Conservation (phyloP, 2,113 vertebrate species). For the Osmerus mordax region DNA sequence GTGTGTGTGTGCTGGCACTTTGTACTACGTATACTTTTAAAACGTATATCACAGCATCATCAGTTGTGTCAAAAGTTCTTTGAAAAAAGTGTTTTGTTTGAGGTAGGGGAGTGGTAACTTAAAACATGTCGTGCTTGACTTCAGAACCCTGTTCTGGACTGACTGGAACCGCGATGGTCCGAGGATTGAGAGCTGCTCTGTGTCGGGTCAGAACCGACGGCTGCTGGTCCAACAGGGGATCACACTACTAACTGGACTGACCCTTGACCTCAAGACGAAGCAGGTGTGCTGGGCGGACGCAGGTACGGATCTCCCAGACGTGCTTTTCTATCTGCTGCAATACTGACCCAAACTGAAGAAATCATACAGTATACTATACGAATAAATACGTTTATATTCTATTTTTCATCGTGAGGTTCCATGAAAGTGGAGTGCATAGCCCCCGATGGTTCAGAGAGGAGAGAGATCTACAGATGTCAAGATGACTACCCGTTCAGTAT, state of each 20-base stretch:
- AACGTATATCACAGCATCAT: too few relatives aligned
- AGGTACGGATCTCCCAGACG: conserved; percentile 66
- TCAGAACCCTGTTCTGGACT: conserved; percentile 92
- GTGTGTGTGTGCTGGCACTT: too few relatives aligned
- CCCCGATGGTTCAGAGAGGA: conserved; percentile 72
- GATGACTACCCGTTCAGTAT: conserved; percentile 83
- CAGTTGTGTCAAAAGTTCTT: too few relatives aligned
- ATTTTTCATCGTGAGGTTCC: conserved; percentile 63
- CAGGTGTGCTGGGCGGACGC: conserved; percentile 95
- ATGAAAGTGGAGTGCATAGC: conserved; percentile 77
- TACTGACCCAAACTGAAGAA: too few relatives aligned
- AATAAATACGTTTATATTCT: too few relatives aligned
- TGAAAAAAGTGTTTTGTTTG: too few relatives aligned
- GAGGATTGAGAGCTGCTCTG: conserved; percentile 87
- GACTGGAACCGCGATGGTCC: conserved; percentile 98
- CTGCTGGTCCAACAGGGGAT: conserved; percentile 88
- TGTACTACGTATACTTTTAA: too few relatives aligned
- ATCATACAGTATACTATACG: too few relatives aligned
- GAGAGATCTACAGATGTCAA: conserved; percentile 63
- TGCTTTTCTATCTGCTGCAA: too few relatives aligned
- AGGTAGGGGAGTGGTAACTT: too few relatives aligned
- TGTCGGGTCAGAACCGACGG: conserved; percentile 82
- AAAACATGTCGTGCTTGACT: background rate
- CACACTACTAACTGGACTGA: conserved; percentile 88
- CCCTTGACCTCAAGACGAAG: conserved; percentile 79